Conservation (phyloP, 2,888 invertebrate genomes). For the Unio delphinus region DNA sequence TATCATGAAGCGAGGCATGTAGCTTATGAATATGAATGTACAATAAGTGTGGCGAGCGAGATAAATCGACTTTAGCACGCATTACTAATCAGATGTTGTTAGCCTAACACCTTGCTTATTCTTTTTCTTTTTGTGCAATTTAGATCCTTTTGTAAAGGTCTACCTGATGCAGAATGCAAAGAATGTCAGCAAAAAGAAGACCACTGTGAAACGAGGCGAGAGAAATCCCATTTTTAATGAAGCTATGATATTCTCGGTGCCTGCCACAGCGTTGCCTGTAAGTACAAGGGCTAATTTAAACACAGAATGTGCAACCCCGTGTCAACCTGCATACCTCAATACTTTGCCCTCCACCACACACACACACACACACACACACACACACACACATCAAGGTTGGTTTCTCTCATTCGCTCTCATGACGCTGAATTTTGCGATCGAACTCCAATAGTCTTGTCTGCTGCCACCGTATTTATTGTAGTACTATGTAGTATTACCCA, state of each 20-base stretch:
- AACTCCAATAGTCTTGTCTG: too few species aligned
- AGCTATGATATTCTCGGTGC: slow-evolving; percentile 87
- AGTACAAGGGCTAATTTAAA: slow-evolving; percentile 10
- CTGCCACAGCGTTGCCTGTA: slow-evolving; percentile 80
- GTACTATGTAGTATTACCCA: too few species aligned
- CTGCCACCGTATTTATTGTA: too few species aligned
- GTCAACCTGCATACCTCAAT: neutral
- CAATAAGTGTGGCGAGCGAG: neutral
- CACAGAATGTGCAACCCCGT: too few species aligned
- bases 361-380: too few species aligned
- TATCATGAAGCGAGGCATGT: too few species aligned
- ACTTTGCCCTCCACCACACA: too few species aligned
- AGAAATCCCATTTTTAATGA: slow-evolving; percentile 86
- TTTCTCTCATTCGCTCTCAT: too few species aligned
- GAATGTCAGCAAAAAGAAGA: slow-evolving; percentile 86
- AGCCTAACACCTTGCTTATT: neutral
- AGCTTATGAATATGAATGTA: too few species aligned
- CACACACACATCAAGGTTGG: too few species aligned
- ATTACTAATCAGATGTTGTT: neutral
- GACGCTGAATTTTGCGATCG: too few species aligned
- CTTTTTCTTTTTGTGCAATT: slow-evolving; percentile 2
- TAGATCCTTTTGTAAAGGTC: slow-evolving; percentile 85
- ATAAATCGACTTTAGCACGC: neutral
- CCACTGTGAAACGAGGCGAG: slow-evolving; percentile 82
- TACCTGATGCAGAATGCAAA: slow-evolving; percentile 86